Base-by-base conservation (phyloP, 2,888 invertebrate genomes). In the Dicyrtomina minuta region DNA sequence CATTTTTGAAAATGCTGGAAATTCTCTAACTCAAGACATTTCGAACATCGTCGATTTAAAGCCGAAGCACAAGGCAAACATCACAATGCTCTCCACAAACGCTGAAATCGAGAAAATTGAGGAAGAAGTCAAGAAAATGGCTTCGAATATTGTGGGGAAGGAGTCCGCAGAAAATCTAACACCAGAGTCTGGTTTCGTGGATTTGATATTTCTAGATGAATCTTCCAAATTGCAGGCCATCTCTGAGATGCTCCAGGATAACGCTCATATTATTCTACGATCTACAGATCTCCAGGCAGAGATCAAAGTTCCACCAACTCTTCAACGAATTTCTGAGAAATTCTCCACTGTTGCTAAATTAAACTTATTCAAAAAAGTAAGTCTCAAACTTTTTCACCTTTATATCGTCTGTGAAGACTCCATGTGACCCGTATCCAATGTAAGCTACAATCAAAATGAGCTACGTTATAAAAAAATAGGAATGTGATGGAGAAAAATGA, bases 311-410 rank as follows among this genome's bases (percentile, higher is more conserved):
- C 61, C 62, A 8, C 20, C 15, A 13, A 27, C 22, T 1, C 22
- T 68, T 4, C 58, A 43, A n/a, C 62, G 26, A 15, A 24, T 68
- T 8, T 43, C 62, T 3, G 27, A 53, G 15, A 62, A 61, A 93
- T 83, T 95, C 95, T 81, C 95, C n/a, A n/a, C n/a, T n/a, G n/a
- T n/a, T n/a, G n/a, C n/a, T n/a, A n/a, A n/a, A n/a, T n/a, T n/a
- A n/a, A n/a, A n/a, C n/a, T n/a, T n/a, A n/a, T n/a, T n/a, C n/a
- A n/a, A n/a, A n/a, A n/a, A n/a, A n/a, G n/a, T n/a, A n/a, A n/a
- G n/a, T n/a, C n/a, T n/a, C n/a, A n/a, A n/a, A n/a, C n/a, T n/a
- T n/a, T n/a, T n/a, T n/a, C n/a, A n/a, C n/a, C n/a, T n/a, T n/a
- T n/a, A n/a, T n/a, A n/a, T n/a, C n/a, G n/a, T n/a, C n/a, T n/a